Conservation (phyloP, 53 echinoderm and acorn worm species). For the Temnopleurus reevesii region DNA sequence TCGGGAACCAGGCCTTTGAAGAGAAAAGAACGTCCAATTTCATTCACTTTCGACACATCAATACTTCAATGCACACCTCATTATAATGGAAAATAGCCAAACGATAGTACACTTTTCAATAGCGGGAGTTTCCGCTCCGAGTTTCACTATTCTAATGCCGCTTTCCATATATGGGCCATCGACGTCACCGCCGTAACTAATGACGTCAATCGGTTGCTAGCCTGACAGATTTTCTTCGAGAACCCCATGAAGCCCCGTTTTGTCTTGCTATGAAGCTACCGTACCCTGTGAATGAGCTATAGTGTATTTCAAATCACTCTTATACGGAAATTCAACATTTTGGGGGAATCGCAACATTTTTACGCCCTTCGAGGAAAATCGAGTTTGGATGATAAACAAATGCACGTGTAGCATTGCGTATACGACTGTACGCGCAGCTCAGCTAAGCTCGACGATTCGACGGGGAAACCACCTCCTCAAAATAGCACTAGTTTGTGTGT, state of each 20-base stretch:
- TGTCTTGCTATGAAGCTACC: conserved; percentile 40
- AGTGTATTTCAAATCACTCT: not conserved
- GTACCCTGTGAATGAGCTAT: not conserved
- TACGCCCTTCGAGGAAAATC: not conserved
- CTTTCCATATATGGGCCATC: conserved; percentile 80
- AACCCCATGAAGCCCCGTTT: conserved; percentile 57
- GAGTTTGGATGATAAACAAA: conserved; percentile 55
- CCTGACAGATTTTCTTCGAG: conserved; percentile 71
- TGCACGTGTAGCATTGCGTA: conserved; percentile 47
- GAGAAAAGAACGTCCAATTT: conserved; percentile 36
- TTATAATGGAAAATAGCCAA: conserved; percentile 54
- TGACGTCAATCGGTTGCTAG: conserved; percentile 91
- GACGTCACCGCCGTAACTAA: conserved; percentile 83
- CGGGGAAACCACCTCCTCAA: conserved; percentile 63
- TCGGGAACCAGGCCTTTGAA: not conserved
- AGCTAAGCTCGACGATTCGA: not conserved
- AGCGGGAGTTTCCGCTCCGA: conserved; percentile 35
- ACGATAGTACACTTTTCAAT: conserved; percentile 46
- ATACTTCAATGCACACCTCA: conserved; percentile 41
- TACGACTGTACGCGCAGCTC: conserved; percentile 26
- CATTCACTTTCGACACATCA: conserved; percentile 40
- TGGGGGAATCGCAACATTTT: not conserved
- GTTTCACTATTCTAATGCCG: conserved; percentile 53
- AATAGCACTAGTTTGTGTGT: conserved; percentile 57
- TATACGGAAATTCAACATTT: not conserved